Conservation (phyloP, 2,113 vertebrate species). For the Ptilorrhoa leucosticta region DNA sequence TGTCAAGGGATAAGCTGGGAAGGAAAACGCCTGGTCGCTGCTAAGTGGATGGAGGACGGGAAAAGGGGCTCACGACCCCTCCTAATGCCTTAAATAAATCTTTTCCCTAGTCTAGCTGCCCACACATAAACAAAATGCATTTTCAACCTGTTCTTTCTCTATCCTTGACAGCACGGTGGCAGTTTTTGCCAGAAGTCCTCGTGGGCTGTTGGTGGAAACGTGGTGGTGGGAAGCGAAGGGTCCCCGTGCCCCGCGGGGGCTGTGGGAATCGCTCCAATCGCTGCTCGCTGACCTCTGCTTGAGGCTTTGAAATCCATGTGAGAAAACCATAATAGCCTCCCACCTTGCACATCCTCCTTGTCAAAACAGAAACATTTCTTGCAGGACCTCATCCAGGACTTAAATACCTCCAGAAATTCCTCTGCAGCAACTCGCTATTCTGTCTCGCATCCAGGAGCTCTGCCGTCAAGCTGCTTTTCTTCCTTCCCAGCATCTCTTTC, state of each 20-base stretch:
- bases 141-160: conserved; percentile 33
- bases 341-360: neutral
- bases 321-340: neutral
- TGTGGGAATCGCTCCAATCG: neutral
- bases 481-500: neutral
- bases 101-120: neutral
- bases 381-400: neutral
- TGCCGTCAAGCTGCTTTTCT: neutral
- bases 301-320: neutral
- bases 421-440: neutral
- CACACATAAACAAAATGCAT: conserved; percentile 4
- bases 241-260: neutral
- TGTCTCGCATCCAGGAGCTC: neutral
- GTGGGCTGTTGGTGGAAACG: neutral
- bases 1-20: neutral
- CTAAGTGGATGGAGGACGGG: neutral
- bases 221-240: neutral
- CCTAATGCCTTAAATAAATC: neutral
- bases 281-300: neutral
- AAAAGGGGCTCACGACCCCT: neutral
- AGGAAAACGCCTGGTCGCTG: neutral
- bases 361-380: neutral
- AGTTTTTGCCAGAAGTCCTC: neutral
- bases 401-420: neutral
- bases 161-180: neutral